Conservation (phyloP, 2,888 invertebrate genomes). For the Eulithis prunata region DNA sequence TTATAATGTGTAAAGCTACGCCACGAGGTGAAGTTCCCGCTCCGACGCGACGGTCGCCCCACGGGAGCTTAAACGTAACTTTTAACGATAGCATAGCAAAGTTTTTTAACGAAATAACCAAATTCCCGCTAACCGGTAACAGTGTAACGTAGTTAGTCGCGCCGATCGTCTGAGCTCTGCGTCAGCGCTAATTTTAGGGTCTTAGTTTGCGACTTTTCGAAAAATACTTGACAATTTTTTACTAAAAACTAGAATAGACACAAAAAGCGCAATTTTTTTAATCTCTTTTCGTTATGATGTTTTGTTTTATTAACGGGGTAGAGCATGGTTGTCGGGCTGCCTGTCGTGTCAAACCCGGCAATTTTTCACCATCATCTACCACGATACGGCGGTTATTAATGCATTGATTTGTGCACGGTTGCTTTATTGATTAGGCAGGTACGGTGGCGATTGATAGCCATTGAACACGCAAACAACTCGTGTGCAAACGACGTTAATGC, state of each 20-base stretch:
- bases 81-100: constrained; percentile 78
- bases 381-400: constrained; percentile 61
- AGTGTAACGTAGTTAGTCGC: constrained; percentile 38
- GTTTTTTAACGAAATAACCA: constrained; percentile 83
- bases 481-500: constrained; percentile 48
- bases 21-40: constrained; percentile 33
- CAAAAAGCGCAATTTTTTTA: constrained; percentile 1
- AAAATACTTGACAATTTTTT: constrained; percentile 29
- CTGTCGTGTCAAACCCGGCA: constrained; percentile 49
- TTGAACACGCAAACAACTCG: constrained; percentile 64
- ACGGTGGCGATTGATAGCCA: constrained; percentile 70
- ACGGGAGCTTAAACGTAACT: constrained; percentile 76
- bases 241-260: constrained; percentile 9
- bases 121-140: constrained; percentile 70
- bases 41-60: constrained; percentile 52
- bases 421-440: constrained; percentile 69
- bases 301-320: constrained; percentile 7
- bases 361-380: constrained; percentile 57
- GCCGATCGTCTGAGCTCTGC: constrained; percentile 41
- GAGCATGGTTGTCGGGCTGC: constrained; percentile 24
- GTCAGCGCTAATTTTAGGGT: constrained; percentile 40
- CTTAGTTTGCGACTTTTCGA: constrained; percentile 37
- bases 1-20: constrained; percentile 19
- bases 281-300: constrained; percentile 2
- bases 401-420: constrained; percentile 77